Evolutionary conservation across 92 coral and sea anemone genomes (phyloP), one percentile per base, ranked within the genome.

Genomic region (Porites cylindrica): DNA sequence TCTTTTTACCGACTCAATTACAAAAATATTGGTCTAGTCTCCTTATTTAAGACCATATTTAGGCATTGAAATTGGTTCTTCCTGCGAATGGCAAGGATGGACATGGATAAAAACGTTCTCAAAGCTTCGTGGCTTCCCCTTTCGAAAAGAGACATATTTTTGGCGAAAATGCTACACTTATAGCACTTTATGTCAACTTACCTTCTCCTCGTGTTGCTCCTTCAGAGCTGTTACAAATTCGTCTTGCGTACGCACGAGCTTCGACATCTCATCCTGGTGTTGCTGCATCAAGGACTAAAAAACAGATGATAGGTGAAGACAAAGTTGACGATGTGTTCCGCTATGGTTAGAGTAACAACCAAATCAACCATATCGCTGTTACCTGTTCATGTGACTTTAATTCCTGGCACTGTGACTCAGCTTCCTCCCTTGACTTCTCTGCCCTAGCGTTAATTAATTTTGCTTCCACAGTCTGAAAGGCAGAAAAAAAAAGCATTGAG

Each of bases 181-280:
- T 56, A 56, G 50, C 10, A 72, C 16, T 72, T 2, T 10, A 43
- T 47, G 10, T 62, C n/a, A 51, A 71, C 86, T 70, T 20, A 43
- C 98, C 88, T 92, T 94, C 64, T 96, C 98, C 81, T 96, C 96
- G 62, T 94, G 94, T 47, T 93, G 83, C 24, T 92, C 91, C 72
- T 84, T 90, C 8, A 90, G 77, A 1, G 73, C 43, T 0, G 89
- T 88, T 38, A 79, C 76, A 18, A 79, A 78, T 29, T 86, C 77
- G 63, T 91, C 94, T 10, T 95, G 91, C 11, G 93, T 79, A 10
- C 70, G 76, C 7, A 79, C 78, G 0, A 93, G 32, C 9, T 23
- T 76, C 23, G 82, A 88, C 10, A 93, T 72, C 80, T 89, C 73
- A 43, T 67, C 62, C 53, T 89, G 64, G 66, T 93, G 91, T 29